These are phyloP conservation scores for Sebastes hopkinsi DNA, from an alignment of 2,797 vertebrate genomes.

Conservation along the genomic window DNA sequence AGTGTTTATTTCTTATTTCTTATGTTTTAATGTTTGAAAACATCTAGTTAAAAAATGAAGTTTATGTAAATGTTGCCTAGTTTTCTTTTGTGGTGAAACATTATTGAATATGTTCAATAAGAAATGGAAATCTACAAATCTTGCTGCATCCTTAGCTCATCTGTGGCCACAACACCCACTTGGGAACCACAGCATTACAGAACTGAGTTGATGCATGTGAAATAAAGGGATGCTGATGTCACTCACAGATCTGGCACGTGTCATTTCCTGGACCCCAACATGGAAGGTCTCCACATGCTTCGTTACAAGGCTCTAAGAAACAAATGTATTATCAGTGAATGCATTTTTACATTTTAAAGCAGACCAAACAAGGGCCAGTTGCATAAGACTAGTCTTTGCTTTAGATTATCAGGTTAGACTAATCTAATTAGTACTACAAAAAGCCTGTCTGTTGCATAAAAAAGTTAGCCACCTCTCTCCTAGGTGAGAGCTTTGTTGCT, in stretches of 20 bases:
- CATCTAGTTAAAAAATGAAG: neutral
- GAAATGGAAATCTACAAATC: neutral
- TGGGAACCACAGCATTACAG: neutral
- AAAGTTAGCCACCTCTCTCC: neutral
- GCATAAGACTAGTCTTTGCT: neutral
- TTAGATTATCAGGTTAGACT: neutral
- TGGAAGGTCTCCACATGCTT: constrained; percentile 77
- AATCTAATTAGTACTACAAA: neutral
- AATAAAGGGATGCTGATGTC: neutral
- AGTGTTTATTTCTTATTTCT: neutral
- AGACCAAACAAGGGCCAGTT: neutral
- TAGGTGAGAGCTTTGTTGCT: neutral
- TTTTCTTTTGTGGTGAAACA: neutral
- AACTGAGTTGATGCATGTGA: neutral
- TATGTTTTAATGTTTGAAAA: neutral
- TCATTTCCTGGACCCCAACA: constrained; percentile 90
- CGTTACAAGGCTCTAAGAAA: constrained; percentile 85
- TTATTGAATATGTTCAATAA: neutral
- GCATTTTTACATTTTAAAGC: neutral
- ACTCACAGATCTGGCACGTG: constrained; percentile 92
- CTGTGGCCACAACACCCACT: neutral
- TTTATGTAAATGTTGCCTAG: neutral
- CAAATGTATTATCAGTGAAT: neutral
- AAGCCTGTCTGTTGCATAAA: neutral
- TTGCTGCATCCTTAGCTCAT: neutral